Conservation (phyloP, 2,888 invertebrate species). For the Plagiodera versicolora region DNA sequence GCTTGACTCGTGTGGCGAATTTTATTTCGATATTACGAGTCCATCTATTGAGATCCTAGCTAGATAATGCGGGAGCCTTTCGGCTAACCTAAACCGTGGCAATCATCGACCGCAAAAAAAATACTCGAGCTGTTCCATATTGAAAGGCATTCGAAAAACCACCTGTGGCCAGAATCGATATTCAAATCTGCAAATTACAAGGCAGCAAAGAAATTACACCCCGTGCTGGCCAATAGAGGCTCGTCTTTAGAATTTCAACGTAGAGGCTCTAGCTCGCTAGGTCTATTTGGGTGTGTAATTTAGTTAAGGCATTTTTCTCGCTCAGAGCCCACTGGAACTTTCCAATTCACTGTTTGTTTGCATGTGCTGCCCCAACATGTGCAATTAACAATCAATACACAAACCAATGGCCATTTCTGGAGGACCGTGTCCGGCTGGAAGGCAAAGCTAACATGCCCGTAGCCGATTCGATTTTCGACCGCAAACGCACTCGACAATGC, state of each 20-base stretch:
- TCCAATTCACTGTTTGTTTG: too few relatives aligned
- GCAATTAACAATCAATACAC: background rate
- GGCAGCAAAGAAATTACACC: slow-evolving; percentile 28
- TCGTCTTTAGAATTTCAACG: slow-evolving; percentile 24
- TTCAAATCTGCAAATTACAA: slow-evolving; percentile 34
- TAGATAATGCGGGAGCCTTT: background rate
- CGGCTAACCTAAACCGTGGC: background rate
- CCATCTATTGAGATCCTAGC: too few relatives aligned
- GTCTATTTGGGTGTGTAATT: too few relatives aligned
- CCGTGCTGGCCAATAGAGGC: slow-evolving; percentile 24
- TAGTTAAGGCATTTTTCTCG: too few relatives aligned
- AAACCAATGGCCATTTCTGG: background rate
- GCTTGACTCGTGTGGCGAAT: too few relatives aligned
- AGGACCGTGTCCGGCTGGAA: background rate
- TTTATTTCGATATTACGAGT: too few relatives aligned
- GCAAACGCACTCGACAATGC: slow-evolving; percentile 41
- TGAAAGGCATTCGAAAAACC: slow-evolving; percentile 16
- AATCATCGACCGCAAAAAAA: background rate
- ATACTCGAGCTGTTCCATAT: background rate
- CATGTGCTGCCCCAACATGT: background rate
- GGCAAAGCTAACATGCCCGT: background rate
- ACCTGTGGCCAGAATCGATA: slow-evolving; percentile 35
- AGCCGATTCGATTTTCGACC: slow-evolving; percentile 21
- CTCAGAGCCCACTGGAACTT: too few relatives aligned
- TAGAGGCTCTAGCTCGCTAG: slow-evolving; percentile 14